Evolutionary conservation across 2,113 vertebrate species (phyloP).

Genomic region (Poeciliopsis prolifica): DNA sequence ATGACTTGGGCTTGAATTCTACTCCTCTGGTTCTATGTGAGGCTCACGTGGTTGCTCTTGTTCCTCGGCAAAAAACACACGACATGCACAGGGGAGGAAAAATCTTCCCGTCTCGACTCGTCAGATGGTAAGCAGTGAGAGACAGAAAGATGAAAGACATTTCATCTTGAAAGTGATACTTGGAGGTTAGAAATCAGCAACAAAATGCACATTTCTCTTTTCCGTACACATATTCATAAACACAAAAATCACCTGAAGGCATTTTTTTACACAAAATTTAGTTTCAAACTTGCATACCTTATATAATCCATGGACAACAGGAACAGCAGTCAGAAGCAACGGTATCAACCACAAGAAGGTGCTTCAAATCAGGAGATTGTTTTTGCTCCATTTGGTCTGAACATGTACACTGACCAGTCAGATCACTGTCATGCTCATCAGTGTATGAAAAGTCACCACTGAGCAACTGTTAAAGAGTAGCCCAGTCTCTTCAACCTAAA

Average conservation of each 20-base stretch:
- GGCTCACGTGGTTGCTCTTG: conserved; percentile 30
- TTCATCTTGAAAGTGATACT: neutral
- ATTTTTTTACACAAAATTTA: conserved; percentile 21
- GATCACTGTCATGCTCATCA: conserved; percentile 13
- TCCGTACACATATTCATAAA: neutral
- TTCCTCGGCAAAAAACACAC: conserved; percentile 29
- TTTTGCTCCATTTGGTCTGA: conserved; percentile 47
- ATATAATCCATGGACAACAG: conserved; percentile 28
- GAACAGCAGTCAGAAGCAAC: neutral
- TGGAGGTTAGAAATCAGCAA: conserved; percentile 5
- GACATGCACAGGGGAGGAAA: conserved; percentile 23
- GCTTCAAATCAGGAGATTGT: conserved; percentile 14
- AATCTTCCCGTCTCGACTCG: conserved; percentile 47
- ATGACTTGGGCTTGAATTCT: conserved; percentile 63
- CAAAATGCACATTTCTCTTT: conserved; percentile 14
- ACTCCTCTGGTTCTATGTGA: conserved; percentile 17
- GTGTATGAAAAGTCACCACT: conserved; percentile 28
- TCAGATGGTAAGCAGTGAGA: conserved; percentile 26
- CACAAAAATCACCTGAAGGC: conserved; percentile 14
- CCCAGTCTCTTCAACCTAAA: conserved; percentile 20
- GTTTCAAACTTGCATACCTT: neutral
- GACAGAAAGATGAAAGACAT: neutral
- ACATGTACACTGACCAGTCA: conserved; percentile 45
- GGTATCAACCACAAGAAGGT: conserved; percentile 19
- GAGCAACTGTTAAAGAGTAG: conserved; percentile 29